Conservation (phyloP, 2,113 vertebrate genomes). For the Cyanoramphus novaezelandiae region DNA sequence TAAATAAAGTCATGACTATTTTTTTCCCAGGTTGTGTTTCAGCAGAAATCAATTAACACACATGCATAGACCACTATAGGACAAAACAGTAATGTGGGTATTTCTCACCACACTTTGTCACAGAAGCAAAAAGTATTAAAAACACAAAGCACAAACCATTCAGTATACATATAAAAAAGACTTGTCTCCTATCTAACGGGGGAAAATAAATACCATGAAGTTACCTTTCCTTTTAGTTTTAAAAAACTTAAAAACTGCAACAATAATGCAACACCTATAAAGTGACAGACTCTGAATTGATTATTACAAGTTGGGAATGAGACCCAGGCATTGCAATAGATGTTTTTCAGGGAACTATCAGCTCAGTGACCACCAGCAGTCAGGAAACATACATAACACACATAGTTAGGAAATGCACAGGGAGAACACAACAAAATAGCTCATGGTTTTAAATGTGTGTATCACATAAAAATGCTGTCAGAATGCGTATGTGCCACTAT, state of each 20-base stretch:
- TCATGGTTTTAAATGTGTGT: accelerated
- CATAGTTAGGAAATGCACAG: neutral
- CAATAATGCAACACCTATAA: neutral
- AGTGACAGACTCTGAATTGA: neutral
- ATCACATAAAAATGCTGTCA: neutral
- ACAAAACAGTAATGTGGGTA: neutral
- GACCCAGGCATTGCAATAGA: neutral
- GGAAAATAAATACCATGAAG: neutral
- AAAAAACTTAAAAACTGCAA: neutral
- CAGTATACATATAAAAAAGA: neutral
- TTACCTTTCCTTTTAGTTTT: neutral
- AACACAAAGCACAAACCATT: neutral
- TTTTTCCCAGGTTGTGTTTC: neutral
- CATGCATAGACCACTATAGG: neutral
- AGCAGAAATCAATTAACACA: neutral
- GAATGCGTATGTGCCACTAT: neutral
- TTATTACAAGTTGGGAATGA: neutral
- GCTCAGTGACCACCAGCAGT: neutral
- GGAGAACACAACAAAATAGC: neutral
- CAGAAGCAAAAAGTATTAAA: neutral
- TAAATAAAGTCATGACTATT: neutral
- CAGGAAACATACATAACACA: neutral
- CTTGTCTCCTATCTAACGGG: neutral
- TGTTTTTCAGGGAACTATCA: neutral
- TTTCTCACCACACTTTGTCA: neutral